Percentiles rank a stretch among this genome's conserved stretches.
phyloP scores from a whole-genome alignment of 2,888 invertebrate genomes.

The Actias luna region DNA sequence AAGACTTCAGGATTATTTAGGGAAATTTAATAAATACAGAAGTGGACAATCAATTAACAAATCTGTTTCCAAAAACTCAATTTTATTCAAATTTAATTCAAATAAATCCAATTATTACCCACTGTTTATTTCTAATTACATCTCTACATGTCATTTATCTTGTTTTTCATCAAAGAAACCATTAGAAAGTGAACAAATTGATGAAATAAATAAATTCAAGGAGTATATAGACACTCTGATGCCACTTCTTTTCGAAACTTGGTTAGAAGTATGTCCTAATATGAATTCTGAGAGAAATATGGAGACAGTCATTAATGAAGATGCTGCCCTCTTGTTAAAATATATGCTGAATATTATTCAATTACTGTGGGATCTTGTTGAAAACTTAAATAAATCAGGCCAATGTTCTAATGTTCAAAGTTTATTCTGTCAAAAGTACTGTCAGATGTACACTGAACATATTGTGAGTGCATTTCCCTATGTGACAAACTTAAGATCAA shows the following conservation, averaged over 20 bases:
- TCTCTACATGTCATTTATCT: slow-evolving; percentile 59
- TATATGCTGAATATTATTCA: slow-evolving; percentile 84
- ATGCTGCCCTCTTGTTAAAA: slow-evolving; percentile 84
- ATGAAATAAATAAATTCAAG: slow-evolving; percentile 77
- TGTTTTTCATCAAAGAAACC: slow-evolving; percentile 67
- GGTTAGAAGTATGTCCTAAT: slow-evolving; percentile 89
- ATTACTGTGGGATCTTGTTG: slow-evolving; percentile 77
- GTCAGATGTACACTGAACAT: slow-evolving; percentile 77
- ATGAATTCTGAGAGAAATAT: slow-evolving; percentile 58
- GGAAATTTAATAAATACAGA: slow-evolving; percentile 57
- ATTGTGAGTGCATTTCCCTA: slow-evolving; percentile 83
- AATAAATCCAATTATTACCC: slow-evolving; percentile 52
- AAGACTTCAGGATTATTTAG: slow-evolving; percentile 82
- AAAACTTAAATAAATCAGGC: slow-evolving; percentile 53
- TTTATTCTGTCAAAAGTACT: slow-evolving; percentile 79
- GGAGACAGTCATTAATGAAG: slow-evolving; percentile 80
- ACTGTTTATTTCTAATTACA: slow-evolving; percentile 56
- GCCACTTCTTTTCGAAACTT: slow-evolving; percentile 91
- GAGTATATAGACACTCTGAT: slow-evolving; percentile 85
- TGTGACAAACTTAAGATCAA: slow-evolving; percentile 65
- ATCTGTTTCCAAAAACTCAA: slow-evolving; percentile 29
- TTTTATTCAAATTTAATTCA: slow-evolving; percentile 43
- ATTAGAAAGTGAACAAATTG: slow-evolving; percentile 50
- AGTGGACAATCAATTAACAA: slow-evolving; percentile 38
- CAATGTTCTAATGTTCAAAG: slow-evolving; percentile 64